These are phyloP conservation scores for Lasioglossum malachurum DNA, from an alignment of 2,888 invertebrate species.

Conservation along the genomic window DNA sequence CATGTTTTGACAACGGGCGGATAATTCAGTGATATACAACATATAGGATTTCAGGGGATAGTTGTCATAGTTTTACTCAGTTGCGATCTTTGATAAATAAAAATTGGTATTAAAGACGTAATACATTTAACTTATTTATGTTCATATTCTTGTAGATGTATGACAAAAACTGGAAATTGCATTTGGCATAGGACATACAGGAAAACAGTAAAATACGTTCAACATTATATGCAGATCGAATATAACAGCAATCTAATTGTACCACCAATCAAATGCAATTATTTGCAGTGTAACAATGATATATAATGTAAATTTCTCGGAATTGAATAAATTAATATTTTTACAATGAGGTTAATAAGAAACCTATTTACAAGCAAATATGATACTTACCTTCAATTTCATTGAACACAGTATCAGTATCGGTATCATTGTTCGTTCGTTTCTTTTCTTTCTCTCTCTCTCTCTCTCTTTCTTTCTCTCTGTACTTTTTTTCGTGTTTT, in stretches of 20 bases:
- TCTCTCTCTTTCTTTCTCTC: neutral
- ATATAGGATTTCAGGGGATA: slow-evolving; percentile 67
- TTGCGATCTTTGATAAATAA: slow-evolving; percentile 75
- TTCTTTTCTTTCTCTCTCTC: neutral
- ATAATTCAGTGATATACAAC: slow-evolving; percentile 61
- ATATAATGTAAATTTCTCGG: slow-evolving; percentile 69
- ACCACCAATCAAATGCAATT: slow-evolving; percentile 80
- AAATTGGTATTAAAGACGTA: slow-evolving; percentile 75
- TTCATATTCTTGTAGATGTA: slow-evolving; percentile 85
- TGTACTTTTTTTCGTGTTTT: neutral
- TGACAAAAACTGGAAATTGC: slow-evolving; percentile 86
- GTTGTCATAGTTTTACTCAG: slow-evolving; percentile 71
- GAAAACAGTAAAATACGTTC: slow-evolving; percentile 88
- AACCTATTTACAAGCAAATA: slow-evolving; percentile 83
- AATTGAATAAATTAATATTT: slow-evolving; percentile 82
- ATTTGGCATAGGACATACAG: slow-evolving; percentile 89
- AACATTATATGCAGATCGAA: slow-evolving; percentile 88
- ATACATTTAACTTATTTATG: slow-evolving; percentile 79
- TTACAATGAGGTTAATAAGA: slow-evolving; percentile 82
- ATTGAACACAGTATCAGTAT: slow-evolving; percentile 78
- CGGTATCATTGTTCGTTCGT: slow-evolving; percentile 7
- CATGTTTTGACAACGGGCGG: slow-evolving; percentile 46
- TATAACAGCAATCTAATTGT: slow-evolving; percentile 85
- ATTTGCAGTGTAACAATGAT: slow-evolving; percentile 76
- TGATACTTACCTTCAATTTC: slow-evolving; percentile 82